Evolutionary conservation across 2,113 vertebrate species (phyloP).

Genomic region (Dolichotis patagonum): DNA sequence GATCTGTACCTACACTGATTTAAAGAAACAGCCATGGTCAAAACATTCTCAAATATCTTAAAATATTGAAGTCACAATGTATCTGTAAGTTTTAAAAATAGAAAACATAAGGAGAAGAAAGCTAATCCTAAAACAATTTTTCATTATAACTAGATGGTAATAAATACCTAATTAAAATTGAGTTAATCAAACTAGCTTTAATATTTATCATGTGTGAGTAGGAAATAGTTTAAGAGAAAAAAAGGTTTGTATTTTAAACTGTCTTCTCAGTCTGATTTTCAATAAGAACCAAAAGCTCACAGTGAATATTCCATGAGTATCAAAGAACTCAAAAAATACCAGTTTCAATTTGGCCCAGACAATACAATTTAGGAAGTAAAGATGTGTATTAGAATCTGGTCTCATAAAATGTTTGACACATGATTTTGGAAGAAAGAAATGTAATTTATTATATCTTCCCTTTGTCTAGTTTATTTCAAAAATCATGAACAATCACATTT

Average conservation of each 20-base stretch:
- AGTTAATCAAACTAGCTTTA: neutral
- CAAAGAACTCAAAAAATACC: neutral
- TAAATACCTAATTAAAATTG: neutral
- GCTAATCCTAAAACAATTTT: neutral
- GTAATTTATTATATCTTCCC: neutral
- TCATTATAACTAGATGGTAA: neutral
- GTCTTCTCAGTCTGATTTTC: neutral
- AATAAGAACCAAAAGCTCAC: neutral
- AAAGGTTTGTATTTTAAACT: neutral
- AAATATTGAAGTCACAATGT: neutral
- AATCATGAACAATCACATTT: conserved; percentile 1
- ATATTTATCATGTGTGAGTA: neutral
- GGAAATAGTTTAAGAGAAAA: neutral
- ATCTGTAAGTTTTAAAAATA: neutral
- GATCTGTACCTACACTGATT: neutral
- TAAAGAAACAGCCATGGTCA: neutral
- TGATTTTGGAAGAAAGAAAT: conserved; percentile 1
- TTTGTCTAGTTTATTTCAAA: conserved; percentile 18
- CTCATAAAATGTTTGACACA: neutral
- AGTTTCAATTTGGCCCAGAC: neutral
- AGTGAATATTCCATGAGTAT: neutral
- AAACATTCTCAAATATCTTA: conserved; percentile 33
- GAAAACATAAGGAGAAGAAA: neutral
- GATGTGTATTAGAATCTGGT: neutral
- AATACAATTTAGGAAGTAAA: neutral